Evolutionary conservation across 2,113 vertebrate genomes (phyloP).

Genomic region (Lichenostomus cassidix): DNA sequence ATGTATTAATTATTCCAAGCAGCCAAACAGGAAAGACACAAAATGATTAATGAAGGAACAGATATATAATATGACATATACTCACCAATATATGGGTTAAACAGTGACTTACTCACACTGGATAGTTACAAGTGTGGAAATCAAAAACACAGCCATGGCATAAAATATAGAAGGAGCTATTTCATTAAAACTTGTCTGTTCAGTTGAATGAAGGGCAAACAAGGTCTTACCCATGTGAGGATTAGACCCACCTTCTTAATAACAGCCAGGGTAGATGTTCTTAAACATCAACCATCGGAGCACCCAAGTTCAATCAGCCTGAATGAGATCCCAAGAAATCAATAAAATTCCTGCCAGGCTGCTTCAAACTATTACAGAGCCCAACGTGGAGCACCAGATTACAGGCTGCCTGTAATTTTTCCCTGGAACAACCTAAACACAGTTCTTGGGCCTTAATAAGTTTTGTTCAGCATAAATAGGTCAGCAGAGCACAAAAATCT

Average conservation of each 20-base stretch:
- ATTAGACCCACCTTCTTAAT: slow-evolving; percentile 33
- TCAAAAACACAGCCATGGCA: background rate
- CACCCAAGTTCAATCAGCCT: slow-evolving; percentile 33
- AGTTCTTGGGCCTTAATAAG: slow-evolving; percentile 1
- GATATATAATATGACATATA: background rate
- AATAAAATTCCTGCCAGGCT: slow-evolving; percentile 35
- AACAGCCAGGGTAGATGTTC: background rate
- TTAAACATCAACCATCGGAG: slow-evolving; percentile 6
- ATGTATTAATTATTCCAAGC: background rate
- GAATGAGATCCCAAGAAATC: slow-evolving; percentile 59
- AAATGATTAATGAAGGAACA: background rate
- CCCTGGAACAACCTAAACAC: slow-evolving; percentile 27
- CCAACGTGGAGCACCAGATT: background rate
- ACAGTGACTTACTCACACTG: background rate
- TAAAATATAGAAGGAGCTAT: background rate
- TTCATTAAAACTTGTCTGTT: slow-evolving; percentile 36
- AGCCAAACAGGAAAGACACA: background rate
- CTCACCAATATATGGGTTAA: background rate
- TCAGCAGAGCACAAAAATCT: background rate
- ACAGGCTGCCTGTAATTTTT: background rate
- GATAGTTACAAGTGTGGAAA: background rate
- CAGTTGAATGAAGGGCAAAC: slow-evolving; percentile 36
- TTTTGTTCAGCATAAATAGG: slow-evolving; percentile 28
- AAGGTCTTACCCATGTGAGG: background rate
- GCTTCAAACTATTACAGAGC: slow-evolving; percentile 29